Percentiles rank a stretch among this genome's conserved stretches.
These are phyloP conservation scores for Ctenopoma kingsleyae DNA, from an alignment of 2,797 vertebrate species.

Conservation along the genomic window DNA sequence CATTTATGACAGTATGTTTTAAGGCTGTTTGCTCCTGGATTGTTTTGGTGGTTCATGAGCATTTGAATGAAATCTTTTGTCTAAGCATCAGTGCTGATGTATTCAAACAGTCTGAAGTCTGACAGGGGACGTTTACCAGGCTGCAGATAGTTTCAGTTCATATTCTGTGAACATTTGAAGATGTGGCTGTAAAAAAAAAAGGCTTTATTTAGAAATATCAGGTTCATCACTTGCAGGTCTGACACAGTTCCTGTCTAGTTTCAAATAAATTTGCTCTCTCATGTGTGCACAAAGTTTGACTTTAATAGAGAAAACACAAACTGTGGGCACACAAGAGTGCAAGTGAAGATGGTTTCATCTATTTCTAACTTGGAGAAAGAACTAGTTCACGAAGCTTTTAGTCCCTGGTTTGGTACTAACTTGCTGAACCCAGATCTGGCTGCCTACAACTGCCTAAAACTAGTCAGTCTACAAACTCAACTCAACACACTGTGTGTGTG, in stretches of 20 bases:
- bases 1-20: neutral
- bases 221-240: neutral
- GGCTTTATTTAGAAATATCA: neutral
- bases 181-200: neutral
- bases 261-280: neutral
- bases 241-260: neutral
- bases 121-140: constrained; percentile 23
- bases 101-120: too few relatives aligned
- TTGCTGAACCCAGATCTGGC: constrained; percentile 39
- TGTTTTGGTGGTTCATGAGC: constrained; percentile 16
- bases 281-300: neutral
- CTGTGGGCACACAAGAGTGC: neutral
- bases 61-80: too few relatives aligned
- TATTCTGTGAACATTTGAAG: constrained; percentile 11
- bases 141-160: constrained; percentile 38
- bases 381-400: neutral
- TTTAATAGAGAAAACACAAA: neutral
- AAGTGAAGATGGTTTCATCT: neutral
- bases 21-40: neutral
- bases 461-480: constrained; percentile 11
- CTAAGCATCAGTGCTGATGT: too few relatives aligned
- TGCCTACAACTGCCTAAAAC: constrained; percentile 15
- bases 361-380: neutral
- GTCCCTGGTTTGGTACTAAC: constrained; percentile 10
- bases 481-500: too few relatives aligned